Base-by-base conservation (phyloP, 1,140 invertebrate genomes). In the Linepithema humile region DNA sequence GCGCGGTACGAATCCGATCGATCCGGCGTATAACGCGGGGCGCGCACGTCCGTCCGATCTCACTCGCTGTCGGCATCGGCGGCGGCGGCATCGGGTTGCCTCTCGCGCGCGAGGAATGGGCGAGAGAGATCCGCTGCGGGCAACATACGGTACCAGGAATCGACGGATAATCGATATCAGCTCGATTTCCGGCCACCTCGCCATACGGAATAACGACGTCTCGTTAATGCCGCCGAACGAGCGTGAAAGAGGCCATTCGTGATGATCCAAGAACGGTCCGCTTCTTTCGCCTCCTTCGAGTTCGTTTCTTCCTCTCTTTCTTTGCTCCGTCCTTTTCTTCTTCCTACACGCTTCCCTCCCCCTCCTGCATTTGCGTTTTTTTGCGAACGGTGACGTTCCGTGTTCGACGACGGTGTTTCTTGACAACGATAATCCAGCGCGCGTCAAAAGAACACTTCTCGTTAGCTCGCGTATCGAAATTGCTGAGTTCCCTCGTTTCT, bases 221-320 rank as follows among this genome's bases (percentile, higher is more conserved):
- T 83, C 73, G 82, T 83, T 83, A 83, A 83, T 60, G 73, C 72
- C 82, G 45, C 17, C 59, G 59, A 77, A 83, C 82, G 82, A 64
- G 82, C 82, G 59, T 83, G 35, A 83, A 75, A 83, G 73, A 77
- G 72, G 73, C 72, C 69, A 75, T 83, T 77, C 82, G 72, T 77
- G 72, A 20, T 72, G 70, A 12, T 77, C 43, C 20, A 29, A 38
- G 55, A 62, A 43, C 38, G 15, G 38, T 26, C 6, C 62, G 38
- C 40, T 32, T 62, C 35, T 6, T 55, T 38, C 45, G 40, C 29
- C 17, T 64, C 26, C 26, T 10, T 55, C 40, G n/a, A 43, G 50
- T 45, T 57, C 43, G 23, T 60, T 59, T 73, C 35, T 26, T 55
- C 62, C 6, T 67, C 40, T n/a, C 15, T 20, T 23, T 23, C 2